Conservation (phyloP, 1,140 invertebrate genomes). For the Ostrea edulis region DNA sequence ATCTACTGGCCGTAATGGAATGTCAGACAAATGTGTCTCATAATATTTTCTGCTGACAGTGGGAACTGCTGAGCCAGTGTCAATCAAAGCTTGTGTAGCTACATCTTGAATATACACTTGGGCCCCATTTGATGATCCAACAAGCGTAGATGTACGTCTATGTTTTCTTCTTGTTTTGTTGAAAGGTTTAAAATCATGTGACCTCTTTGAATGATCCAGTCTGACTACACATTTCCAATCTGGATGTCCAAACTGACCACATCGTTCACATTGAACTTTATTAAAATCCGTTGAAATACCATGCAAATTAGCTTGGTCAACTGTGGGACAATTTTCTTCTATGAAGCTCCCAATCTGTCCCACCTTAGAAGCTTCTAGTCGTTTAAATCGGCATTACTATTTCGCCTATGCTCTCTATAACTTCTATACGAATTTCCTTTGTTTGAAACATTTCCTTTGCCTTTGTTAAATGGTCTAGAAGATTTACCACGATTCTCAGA, state of each 20-base stretch:
- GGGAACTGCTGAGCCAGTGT: slow-evolving; percentile 29
- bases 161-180: background rate
- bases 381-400: background rate
- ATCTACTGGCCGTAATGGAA: background rate
- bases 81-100: background rate
- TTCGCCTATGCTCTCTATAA: background rate
- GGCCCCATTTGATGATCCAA: background rate
- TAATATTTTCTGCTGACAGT: background rate
- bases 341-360: background rate
- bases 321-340: background rate
- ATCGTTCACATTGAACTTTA: background rate
- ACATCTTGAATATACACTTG: background rate
- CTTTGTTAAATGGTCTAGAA: background rate
- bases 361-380: background rate
- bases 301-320: too few species aligned
- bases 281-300: too few species aligned
- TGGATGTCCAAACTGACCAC: background rate
- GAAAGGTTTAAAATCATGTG: background rate
- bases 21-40: background rate
- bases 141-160: background rate
- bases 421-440: background rate
- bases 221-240: background rate
- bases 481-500: background rate
- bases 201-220: slow-evolving; percentile 15
- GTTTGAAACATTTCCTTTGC: background rate